Evolutionary conservation across 2,797 vertebrate genomes (phyloP).

Genomic region (Nothura maculosa): DNA sequence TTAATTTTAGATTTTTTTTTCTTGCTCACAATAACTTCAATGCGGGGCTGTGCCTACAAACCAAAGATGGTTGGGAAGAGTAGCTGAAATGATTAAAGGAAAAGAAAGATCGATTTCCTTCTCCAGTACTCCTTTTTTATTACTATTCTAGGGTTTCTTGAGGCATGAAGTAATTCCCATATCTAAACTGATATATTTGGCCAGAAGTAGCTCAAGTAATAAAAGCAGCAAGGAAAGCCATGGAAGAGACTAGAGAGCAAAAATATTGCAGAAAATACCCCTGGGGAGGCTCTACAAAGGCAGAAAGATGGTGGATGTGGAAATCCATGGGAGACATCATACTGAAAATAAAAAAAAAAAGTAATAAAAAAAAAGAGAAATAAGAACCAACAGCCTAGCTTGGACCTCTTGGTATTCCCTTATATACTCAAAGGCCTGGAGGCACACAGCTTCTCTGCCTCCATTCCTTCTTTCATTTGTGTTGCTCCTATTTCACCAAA

Average conservation of each 20-base stretch:
- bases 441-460: not conserved
- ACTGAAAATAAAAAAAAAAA: not conserved
- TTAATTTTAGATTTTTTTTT: not conserved
- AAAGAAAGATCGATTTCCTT: slow-evolving; percentile 14
- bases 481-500: not conserved
- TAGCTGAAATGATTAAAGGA: not conserved
- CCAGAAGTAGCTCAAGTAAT: slow-evolving; percentile 41
- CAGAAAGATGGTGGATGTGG: not conserved
- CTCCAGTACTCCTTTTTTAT: not conserved
- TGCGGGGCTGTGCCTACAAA: not conserved
- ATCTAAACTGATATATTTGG: slow-evolving; percentile 21
- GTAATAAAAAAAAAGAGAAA: not conserved
- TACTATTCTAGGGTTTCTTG: slow-evolving; percentile 21
- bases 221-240: slow-evolving; percentile 2
- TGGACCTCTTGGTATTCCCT: not conserved
- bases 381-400: slow-evolving; percentile 2
- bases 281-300: not conserved
- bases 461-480: slow-evolving; percentile 29
- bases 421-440: not conserved
- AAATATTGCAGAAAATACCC: slow-evolving; percentile 13
- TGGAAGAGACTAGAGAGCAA: not conserved
- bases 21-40: not conserved
- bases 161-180: slow-evolving; percentile 46
- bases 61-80: not conserved
- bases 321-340: slow-evolving; percentile 4